Conservation (phyloP, 2,113 vertebrate species). For the Otocyon megalotis region DNA sequence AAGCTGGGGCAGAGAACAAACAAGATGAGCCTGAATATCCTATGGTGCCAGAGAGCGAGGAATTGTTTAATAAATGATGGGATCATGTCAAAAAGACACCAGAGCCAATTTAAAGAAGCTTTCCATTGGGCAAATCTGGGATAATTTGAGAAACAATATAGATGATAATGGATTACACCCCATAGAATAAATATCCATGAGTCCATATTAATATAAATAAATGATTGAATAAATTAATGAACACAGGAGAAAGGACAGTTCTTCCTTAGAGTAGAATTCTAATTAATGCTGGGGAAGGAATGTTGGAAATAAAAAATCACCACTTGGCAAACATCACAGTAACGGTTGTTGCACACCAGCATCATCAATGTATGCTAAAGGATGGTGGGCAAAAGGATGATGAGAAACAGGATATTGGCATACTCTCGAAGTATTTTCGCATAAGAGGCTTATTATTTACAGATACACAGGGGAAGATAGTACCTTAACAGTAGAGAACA, state of each 20-base stretch:
- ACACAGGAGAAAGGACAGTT: neutral
- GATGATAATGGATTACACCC: neutral
- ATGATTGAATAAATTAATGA: neutral
- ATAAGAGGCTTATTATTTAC: neutral
- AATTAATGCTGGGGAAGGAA: neutral
- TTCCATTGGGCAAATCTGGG: neutral
- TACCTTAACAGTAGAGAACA: neutral
- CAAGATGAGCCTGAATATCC: neutral
- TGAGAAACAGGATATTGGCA: neutral
- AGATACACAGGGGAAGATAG: neutral
- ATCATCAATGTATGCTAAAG: slow-evolving; percentile 14
- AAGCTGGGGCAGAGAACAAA: neutral
- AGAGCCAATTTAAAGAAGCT: neutral
- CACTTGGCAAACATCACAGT: neutral
- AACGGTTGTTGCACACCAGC: neutral
- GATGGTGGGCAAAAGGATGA: neutral
- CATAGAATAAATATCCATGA: neutral
- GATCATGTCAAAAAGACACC: neutral
- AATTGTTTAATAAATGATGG: neutral
- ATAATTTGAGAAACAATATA: slow-evolving; percentile 32
- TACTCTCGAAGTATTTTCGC: slow-evolving; percentile 22
- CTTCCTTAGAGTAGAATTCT: neutral
- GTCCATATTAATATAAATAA: slow-evolving; percentile 3
- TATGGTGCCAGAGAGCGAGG: neutral
- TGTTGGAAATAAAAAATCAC: slow-evolving; percentile 4